Evolutionary conservation across 2,113 vertebrate genomes (phyloP), one percentile per base, ranked within the genome.

Genomic region (Dromaius novaehollandiae): DNA sequence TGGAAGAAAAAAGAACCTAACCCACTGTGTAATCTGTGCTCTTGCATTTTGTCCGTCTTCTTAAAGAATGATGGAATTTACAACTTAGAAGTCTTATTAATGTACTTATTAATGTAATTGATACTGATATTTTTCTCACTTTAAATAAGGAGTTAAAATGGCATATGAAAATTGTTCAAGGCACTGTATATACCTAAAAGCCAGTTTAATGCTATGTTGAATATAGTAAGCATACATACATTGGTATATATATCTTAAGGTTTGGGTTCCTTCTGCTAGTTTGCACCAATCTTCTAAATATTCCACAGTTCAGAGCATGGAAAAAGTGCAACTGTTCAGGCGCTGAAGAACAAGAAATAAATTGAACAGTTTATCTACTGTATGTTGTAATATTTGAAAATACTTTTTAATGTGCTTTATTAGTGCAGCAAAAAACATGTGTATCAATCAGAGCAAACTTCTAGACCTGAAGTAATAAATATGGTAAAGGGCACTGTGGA

Each of bases 111-210:
- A 60, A 60, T 60, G 32, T 51, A 85, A 82, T 8, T 28, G 14
- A 58, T 44, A 82, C 7, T n/a, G 46, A 74, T 51, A 6, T 18
- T 74, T 61, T 96, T 40, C 63, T 86, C 16, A 10, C 20, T 81
- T 95, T 69, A 51, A 96, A 76, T 50, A 75, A 26, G 8, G 86
- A 90, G 80, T 42, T 58, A 74, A 50, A 89, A 58, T 34, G 51
- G 18, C 6, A 68, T 38, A n/a, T 63, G 3, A 9, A 24, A 65
- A 50, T 78, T 70, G 53, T 93, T 88, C 53, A 89, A 64, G 61
- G 38, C 87, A 7, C 2, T 53, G 26, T 9, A 3, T 4, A 9
- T 4, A 8, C 12, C 66, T 82, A 46, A 46, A 55, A 70, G 1
- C 1, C 15, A 17, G 3, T 81, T 70, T 76, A 51, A 3, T 21